Conservation (phyloP, 1,140 invertebrate genomes). For the Diploscapter pachys region DNA sequence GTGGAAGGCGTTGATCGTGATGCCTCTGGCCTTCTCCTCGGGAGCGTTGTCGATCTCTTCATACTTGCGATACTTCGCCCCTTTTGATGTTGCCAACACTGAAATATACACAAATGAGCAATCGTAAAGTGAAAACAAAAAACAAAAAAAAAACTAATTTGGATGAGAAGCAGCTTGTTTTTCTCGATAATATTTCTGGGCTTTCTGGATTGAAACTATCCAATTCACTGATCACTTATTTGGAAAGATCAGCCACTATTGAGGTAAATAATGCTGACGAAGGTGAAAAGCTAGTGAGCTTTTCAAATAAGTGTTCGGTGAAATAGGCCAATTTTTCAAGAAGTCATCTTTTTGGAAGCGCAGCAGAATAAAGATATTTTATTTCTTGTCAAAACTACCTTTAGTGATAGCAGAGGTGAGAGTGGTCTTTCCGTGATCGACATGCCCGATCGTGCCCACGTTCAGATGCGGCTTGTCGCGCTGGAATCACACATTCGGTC, state of each 20-base stretch:
- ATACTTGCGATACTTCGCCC: conserved; percentile 76
- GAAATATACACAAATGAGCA: conserved; percentile 25
- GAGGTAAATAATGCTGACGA: too few relatives aligned
- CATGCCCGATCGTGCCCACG: conserved; percentile 94
- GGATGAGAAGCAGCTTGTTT: neutral
- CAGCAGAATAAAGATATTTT: conserved; percentile 5
- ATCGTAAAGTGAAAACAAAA: neutral
- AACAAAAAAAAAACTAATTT: conserved; percentile 13
- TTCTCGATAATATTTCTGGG: too few relatives aligned
- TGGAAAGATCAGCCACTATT: too few relatives aligned
- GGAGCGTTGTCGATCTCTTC: conserved; percentile 92
- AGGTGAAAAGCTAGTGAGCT: too few relatives aligned
- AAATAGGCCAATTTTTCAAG: too few relatives aligned
- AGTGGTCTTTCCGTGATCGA: conserved; percentile 97
- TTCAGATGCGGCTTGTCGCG: conserved; percentile 87
- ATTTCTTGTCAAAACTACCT: conserved; percentile 51
- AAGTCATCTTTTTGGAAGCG: neutral
- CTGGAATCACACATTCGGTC: conserved; percentile 25
- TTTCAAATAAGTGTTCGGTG: too few relatives aligned
- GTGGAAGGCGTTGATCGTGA: conserved; percentile 93
- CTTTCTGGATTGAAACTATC: too few relatives aligned
- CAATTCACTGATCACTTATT: too few relatives aligned
- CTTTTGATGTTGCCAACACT: conserved; percentile 65
- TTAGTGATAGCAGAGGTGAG: conserved; percentile 94
- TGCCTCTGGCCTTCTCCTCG: conserved; percentile 90